Evolutionary conservation across 2,888 invertebrate genomes (phyloP).

Genomic region (Lasioglossum figueresi): DNA sequence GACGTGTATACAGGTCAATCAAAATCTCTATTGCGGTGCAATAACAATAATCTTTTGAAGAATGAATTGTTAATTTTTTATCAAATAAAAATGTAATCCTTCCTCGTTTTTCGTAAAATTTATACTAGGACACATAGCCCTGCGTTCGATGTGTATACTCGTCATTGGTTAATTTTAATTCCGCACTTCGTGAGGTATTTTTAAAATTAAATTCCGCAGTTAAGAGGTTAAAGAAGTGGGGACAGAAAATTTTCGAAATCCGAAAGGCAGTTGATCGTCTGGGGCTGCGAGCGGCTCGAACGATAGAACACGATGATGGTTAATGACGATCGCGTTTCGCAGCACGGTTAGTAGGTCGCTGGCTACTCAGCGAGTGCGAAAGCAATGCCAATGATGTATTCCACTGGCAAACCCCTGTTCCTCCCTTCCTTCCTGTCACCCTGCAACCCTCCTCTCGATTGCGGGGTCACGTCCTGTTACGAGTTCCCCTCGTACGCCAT

Average conservation of each 20-base stretch:
- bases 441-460: conserved; percentile 43
- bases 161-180: too few species aligned
- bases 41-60: too few species aligned
- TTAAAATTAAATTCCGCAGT: too few species aligned
- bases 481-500: conserved; percentile 43
- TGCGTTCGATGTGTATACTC: too few species aligned
- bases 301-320: conserved; percentile 25
- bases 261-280: background rate
- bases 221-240: background rate
- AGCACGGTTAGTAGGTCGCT: conserved; percentile 79
- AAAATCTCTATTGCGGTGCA: too few species aligned
- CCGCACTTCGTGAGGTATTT: too few species aligned
- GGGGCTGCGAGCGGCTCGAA: background rate
- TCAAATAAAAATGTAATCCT: too few species aligned
- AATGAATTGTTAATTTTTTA: too few species aligned
- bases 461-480: conserved; percentile 60
- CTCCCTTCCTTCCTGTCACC: conserved; percentile 52
- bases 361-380: conserved; percentile 73
- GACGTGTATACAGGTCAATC: too few species aligned
- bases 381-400: conserved; percentile 76
- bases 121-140: too few species aligned
- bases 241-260: background rate
- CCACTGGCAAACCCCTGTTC: conserved; percentile 42
- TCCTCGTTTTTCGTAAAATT: too few species aligned
- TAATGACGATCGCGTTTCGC: conserved; percentile 62